Evolutionary conservation across 2,888 invertebrate species (phyloP).

Genomic region (Ceraclea dissimilis): DNA sequence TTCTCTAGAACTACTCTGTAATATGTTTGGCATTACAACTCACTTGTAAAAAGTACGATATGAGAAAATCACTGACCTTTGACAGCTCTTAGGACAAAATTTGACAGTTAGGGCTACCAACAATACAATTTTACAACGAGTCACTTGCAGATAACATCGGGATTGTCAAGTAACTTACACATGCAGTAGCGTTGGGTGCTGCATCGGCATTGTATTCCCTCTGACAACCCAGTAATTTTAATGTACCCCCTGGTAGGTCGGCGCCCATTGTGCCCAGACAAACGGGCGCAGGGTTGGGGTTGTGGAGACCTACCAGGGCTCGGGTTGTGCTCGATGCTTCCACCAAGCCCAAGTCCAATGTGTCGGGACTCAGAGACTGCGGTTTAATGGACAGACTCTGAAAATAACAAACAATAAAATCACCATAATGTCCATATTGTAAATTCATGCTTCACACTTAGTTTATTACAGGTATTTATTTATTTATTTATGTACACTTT

Average conservation of each 20-base stretch:
- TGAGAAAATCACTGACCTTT: no score
- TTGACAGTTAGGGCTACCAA: no score
- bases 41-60: no score
- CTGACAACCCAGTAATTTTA: constrained; percentile 56
- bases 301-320: constrained; percentile 63
- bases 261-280: constrained; percentile 52
- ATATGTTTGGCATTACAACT: no score
- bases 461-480: no score
- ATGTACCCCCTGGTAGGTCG: constrained; percentile 50
- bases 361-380: constrained; percentile 26
- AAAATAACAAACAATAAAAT: constrained; percentile 6
- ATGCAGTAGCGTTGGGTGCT: constrained; percentile 28
- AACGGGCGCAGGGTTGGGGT: constrained; percentile 69
- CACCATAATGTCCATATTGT: not conserved
- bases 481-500: no score
- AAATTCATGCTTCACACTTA: no score
- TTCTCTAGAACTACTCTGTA: no score
- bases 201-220: constrained; percentile 25
- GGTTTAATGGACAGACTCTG: constrained; percentile 23
- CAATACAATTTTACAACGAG: no score
- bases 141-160: no score
- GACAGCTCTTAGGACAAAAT: no score
- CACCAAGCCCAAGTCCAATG: constrained; percentile 57
- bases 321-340: constrained; percentile 58
- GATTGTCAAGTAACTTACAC: constrained; percentile 19